These are phyloP conservation scores for Ranitomeya variabilis DNA, from an alignment of 2,113 vertebrate species.

Conservation along the genomic window DNA sequence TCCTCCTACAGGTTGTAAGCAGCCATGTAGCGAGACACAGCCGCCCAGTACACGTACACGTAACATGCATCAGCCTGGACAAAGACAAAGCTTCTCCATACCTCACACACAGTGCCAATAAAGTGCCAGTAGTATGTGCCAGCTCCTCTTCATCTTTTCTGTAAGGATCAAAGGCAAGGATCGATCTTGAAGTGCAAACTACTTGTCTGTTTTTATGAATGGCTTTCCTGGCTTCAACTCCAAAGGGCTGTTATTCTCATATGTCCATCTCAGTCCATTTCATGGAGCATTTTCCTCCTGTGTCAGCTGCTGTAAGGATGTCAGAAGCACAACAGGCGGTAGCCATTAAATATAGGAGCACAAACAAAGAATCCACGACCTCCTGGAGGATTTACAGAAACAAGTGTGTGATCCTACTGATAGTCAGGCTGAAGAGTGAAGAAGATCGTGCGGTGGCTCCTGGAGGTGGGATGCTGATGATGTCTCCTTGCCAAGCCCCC, in stretches of 20 bases:
- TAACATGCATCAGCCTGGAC: conserved; percentile 6
- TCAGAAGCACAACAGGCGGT: conserved; percentile 43
- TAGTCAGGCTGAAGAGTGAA: conserved; percentile 29
- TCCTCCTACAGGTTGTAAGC: background rate
- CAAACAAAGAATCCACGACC: conserved; percentile 53
- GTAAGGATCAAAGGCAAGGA: conserved; percentile 44
- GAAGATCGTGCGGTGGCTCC: conserved; percentile 35
- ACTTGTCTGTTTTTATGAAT: conserved; percentile 69
- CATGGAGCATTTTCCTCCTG: conserved; percentile 17
- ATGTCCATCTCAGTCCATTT: background rate
- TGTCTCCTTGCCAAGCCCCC: conserved; percentile 26
- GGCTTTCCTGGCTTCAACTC: background rate
- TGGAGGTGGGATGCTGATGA: background rate
- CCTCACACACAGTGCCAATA: conserved; percentile 62
- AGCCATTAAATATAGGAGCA: conserved; percentile 56
- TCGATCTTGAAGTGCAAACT: conserved; percentile 58
- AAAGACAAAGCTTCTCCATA: conserved; percentile 58
- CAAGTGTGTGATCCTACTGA: background rate
- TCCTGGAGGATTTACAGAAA: background rate
- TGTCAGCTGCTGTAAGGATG: background rate
- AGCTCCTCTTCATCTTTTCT: background rate
- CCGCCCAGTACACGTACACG: background rate
- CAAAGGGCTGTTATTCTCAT: background rate
- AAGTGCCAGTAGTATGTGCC: conserved; percentile 55
- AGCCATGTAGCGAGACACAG: background rate